Evolutionary conservation across 2,113 vertebrate species (phyloP).

Genomic region (Physeter macrocephalus): DNA sequence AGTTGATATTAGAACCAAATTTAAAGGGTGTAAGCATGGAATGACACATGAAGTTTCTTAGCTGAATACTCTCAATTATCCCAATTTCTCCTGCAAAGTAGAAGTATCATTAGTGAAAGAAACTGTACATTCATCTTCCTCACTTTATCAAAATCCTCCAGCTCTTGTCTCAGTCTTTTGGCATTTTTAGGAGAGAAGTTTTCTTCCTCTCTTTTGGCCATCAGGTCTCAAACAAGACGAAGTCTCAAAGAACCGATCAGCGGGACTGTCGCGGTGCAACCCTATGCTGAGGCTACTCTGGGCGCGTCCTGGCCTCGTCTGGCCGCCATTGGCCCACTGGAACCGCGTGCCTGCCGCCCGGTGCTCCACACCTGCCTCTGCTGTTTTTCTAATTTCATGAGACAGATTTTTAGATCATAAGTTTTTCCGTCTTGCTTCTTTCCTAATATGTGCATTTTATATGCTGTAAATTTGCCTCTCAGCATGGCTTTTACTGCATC

Average conservation of each 20-base stretch:
- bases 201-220: not conserved
- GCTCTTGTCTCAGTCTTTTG: not conserved
- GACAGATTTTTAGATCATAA: not conserved
- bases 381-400: too few species aligned
- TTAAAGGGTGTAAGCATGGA: not conserved
- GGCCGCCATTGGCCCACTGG: not conserved
- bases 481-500: not conserved
- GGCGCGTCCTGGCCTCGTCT: not conserved
- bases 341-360: fast-evolving
- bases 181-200: not conserved
- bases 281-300: not conserved
- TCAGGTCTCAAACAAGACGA: not conserved
- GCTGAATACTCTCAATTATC: not conserved
- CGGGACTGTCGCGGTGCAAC: not conserved
- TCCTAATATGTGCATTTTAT: not conserved
- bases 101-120: not conserved
- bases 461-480: not conserved
- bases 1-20: not conserved
- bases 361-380: not conserved
- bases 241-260: fast-evolving
- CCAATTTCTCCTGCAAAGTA: not conserved
- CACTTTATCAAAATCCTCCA: not conserved
- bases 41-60: not conserved
- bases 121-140: not conserved
- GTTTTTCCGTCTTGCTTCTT: not conserved